These are phyloP conservation scores for Paradisaea rubra DNA, from an alignment of 2,113 vertebrate species.

Conservation along the genomic window DNA sequence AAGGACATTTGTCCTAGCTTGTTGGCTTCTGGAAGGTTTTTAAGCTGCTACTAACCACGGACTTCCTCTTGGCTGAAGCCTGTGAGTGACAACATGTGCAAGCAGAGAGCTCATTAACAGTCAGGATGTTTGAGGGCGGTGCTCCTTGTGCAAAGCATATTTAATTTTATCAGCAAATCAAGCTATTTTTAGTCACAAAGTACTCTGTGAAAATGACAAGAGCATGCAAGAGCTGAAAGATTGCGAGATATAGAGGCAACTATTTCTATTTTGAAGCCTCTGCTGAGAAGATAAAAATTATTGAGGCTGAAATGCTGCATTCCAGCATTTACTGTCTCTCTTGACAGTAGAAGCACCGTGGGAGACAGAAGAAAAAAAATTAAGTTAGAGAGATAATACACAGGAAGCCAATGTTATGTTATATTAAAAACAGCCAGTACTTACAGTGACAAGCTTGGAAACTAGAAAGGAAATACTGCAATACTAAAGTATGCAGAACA, in stretches of 20 bases:
- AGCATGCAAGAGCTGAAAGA: not conserved
- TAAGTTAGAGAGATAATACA: conserved; percentile 22
- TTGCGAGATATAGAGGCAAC: not conserved
- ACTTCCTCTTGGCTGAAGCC: conserved; percentile 44
- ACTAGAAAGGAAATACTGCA: conserved; percentile 7
- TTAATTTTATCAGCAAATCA: conserved; percentile 55
- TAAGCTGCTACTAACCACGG: not conserved
- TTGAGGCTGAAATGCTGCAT: not conserved
- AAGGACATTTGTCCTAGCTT: not conserved
- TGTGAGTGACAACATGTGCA: not conserved
- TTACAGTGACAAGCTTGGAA: conserved; percentile 17
- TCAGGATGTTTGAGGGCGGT: conserved; percentile 5
- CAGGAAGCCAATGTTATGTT: conserved; percentile 39
- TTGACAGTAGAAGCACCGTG: not conserved
- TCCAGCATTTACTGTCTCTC: not conserved
- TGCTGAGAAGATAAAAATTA: conserved; percentile 9
- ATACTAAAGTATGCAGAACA: not conserved
- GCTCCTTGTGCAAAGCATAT: not conserved
- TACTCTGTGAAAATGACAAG: conserved; percentile 3
- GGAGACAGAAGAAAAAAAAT: conserved; percentile 22
- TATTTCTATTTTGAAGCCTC: conserved; percentile 21
- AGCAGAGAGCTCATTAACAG: not conserved
- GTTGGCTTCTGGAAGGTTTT: not conserved
- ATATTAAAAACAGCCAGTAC: conserved; percentile 29
- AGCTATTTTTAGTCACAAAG: conserved; percentile 43